These are phyloP conservation scores for Eospalax fontanierii DNA, from an alignment of 2,797 vertebrate species.

Conservation along the genomic window DNA sequence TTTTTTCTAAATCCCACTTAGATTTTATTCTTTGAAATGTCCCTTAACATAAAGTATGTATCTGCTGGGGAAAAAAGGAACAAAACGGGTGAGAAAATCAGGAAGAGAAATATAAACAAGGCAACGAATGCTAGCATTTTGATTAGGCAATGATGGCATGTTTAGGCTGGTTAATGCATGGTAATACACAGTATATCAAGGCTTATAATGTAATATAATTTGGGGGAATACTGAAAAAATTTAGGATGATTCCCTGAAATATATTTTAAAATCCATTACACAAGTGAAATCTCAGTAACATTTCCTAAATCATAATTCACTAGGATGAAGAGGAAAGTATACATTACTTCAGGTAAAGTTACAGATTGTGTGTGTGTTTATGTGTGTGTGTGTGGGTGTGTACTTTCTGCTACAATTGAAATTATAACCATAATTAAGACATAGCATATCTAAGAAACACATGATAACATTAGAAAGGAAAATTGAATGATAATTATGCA, in stretches of 20 bases:
- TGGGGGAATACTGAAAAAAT: background rate
- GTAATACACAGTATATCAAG: background rate
- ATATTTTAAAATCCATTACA: too few relatives aligned
- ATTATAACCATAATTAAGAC: background rate
- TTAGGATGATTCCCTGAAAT: too few relatives aligned
- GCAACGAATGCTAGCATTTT: background rate
- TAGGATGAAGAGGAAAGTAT: background rate
- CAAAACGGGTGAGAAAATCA: background rate
- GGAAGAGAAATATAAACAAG: background rate
- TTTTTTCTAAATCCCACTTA: conserved; percentile 60
- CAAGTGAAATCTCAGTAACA: background rate
- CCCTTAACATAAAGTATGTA: background rate
- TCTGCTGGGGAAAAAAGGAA: background rate
- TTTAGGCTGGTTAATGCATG: background rate
- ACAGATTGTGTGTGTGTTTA: too few relatives aligned
- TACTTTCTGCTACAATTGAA: background rate
- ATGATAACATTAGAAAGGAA: background rate
- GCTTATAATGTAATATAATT: background rate
- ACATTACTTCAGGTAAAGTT: too few relatives aligned
- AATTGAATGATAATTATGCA: background rate
- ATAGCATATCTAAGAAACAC: background rate
- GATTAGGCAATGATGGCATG: background rate
- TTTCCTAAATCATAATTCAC: background rate
- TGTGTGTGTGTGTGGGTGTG: too few relatives aligned
- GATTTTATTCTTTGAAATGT: conserved; percentile 61